These are phyloP conservation scores for Zoanthus sansibaricus DNA, from an alignment of 92 coral and sea anemone species.

Conservation along the genomic window DNA sequence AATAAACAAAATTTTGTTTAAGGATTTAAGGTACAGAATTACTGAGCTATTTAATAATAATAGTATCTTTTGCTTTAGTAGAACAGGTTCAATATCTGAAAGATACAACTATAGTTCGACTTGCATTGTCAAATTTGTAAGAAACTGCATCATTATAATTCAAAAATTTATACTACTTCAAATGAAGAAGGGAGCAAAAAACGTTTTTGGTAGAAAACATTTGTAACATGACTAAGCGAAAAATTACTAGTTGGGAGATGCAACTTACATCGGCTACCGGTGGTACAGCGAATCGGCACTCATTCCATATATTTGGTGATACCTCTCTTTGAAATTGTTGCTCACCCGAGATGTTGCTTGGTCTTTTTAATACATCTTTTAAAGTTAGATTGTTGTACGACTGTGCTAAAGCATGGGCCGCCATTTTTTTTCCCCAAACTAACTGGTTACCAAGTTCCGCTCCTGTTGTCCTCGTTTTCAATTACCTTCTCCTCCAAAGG, in stretches of 20 bases:
- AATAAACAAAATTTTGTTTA: neutral
- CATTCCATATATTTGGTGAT: slow-evolving; percentile 64
- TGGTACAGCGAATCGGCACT: slow-evolving; percentile 88
- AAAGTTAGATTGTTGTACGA: slow-evolving; percentile 72
- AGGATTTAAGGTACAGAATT: neutral
- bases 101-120: too few relatives aligned
- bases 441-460: slow-evolving; percentile 27
- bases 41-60: neutral
- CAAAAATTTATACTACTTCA: too few relatives aligned
- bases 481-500: neutral
- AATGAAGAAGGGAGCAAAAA: neutral
- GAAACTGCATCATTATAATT: too few relatives aligned
- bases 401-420: slow-evolving; percentile 79
- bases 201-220: neutral
- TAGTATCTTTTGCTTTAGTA: neutral
- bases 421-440: slow-evolving; percentile 62
- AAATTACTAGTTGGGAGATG: neutral
- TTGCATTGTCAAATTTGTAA: too few relatives aligned
- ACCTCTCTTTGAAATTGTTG: slow-evolving; percentile 65
- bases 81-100: too few relatives aligned
- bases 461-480: neutral
- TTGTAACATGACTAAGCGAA: slow-evolving; percentile 65
- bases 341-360: slow-evolving; percentile 49
- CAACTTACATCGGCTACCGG: slow-evolving; percentile 89
- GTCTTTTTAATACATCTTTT: slow-evolving; percentile 79